Base-by-base conservation (phyloP, 2,797 vertebrate species). In the Enteromius treurensis region DNA sequence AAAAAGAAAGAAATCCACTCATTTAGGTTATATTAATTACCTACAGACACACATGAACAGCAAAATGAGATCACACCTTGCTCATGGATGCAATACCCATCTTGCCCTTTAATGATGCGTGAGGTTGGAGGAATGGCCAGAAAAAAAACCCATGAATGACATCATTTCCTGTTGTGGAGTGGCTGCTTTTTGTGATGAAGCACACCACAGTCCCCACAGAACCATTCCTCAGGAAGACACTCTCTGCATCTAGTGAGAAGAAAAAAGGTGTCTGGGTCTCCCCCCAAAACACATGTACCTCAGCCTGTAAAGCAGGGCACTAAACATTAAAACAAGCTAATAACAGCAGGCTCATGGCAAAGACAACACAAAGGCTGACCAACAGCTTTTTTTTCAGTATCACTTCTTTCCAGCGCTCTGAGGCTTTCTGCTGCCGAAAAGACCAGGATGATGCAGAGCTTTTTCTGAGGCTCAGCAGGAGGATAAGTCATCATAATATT, bases 361-460 rank as follows among this genome's bases (percentile, higher is more conserved):
- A 70, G 42, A 1, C 68, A 47, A 47, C 68, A 47, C 42, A 26
- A 45, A 3, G 67, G 37, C 40, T 11, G 67, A 68, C 40, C 68
- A 70, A 47, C n/a, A 70, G 40, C 40, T 42, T 70, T n/a, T 47
- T 47, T 47, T 69, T 37, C 29, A 26, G 81, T n/a, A n/a, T n/a
- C n/a, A n/a, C 49, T 37, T 83, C 81, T 68, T 77, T 68, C 73
- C 81, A 82, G 51, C 29, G 26, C 13, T 79, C 62, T 79, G 62
- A 79, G 47, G 49, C 32, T 70, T 80, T 80, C 47, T 80, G 79
- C 65, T 80, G 79, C 37, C 13, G 32, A 80, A 80, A 65, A 62
- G 58, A 78, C 58, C 58, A 78, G 21, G 23, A 67, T 49, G 42
- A 77, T 21, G 77, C 58, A 79, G 42, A 67, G 77, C 60, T 67